Evolutionary conservation across 30 jellyfish, hydroid and myxozoan genomes (phyloP).

Genomic region (Aurelia aurita): DNA sequence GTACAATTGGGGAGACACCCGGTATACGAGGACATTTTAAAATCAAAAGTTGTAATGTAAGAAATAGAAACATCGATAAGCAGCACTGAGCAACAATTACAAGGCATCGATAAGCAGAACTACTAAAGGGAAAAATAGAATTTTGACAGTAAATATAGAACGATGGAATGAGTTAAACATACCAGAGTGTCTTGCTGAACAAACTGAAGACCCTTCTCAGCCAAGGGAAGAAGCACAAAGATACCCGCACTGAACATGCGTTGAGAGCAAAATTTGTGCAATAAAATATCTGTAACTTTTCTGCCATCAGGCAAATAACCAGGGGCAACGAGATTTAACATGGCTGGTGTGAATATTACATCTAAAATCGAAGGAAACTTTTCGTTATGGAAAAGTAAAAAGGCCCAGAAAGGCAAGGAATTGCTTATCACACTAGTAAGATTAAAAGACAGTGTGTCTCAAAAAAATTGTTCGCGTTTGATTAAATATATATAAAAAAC

Average conservation of each 20-base stretch:
- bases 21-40: too few relatives aligned
- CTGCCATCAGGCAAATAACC: slow-evolving; percentile 42
- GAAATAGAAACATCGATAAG: background rate
- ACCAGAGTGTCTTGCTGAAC: slow-evolving; percentile 48
- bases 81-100: background rate
- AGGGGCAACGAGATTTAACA: slow-evolving; percentile 42
- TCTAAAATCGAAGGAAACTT: background rate
- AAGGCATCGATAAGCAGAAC: too few relatives aligned
- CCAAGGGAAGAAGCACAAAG: slow-evolving; percentile 20
- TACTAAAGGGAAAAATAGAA: background rate
- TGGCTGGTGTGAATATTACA: slow-evolving; percentile 31
- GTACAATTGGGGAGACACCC: too few relatives aligned
- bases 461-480: too few relatives aligned
- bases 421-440: too few relatives aligned
- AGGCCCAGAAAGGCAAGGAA: too few relatives aligned
- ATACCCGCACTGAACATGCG: slow-evolving; percentile 39
- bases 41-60: too few relatives aligned
- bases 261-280: slow-evolving; percentile 35
- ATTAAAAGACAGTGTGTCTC: too few relatives aligned
- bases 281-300: background rate
- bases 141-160: background rate
- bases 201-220: slow-evolving; percentile 50
- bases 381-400: too few relatives aligned
- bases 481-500: too few relatives aligned
- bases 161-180: background rate